Conservation (phyloP, 2,888 invertebrate genomes). For the Cancer borealis region DNA sequence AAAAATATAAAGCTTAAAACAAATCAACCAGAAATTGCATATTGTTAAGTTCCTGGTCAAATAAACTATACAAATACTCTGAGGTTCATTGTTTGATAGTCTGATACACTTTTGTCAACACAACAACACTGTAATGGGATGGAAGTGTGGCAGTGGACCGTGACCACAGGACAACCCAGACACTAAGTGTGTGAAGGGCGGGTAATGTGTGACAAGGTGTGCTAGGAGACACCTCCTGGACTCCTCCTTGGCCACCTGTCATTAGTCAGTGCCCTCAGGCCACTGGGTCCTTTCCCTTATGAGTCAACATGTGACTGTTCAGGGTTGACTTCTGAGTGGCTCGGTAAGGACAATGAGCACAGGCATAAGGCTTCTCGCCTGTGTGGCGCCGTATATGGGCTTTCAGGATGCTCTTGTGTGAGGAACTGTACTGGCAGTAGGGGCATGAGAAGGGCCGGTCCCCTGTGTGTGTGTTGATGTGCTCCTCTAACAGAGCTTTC, state of each 20-base stretch:
- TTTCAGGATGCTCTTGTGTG: conserved; percentile 65
- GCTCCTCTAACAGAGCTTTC: conserved; percentile 67
- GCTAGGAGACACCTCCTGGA: background rate
- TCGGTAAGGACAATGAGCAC: conserved; percentile 58
- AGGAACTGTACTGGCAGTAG: conserved; percentile 65
- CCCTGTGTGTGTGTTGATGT: conserved; percentile 70
- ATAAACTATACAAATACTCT: background rate
- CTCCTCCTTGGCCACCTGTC: background rate
- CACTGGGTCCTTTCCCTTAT: conserved; percentile 52
- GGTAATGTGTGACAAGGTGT: background rate
- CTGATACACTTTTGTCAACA: background rate
- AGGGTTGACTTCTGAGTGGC: conserved; percentile 59
- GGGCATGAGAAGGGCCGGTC: conserved; percentile 64
- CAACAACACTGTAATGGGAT: background rate
- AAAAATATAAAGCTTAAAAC: conserved; percentile 13
- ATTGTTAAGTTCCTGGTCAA: background rate
- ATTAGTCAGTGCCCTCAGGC: conserved; percentile 7
- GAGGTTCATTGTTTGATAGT: background rate
- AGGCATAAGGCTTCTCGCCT: conserved; percentile 58
- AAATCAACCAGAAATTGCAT: background rate
- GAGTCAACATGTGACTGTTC: conserved; percentile 67
- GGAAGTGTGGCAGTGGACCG: background rate
- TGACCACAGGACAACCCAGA: background rate
- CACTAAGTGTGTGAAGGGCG: background rate
- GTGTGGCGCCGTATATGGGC: conserved; percentile 66